Conservation (phyloP, 2,888 invertebrate genomes). For the Steinernema scapterisci region DNA sequence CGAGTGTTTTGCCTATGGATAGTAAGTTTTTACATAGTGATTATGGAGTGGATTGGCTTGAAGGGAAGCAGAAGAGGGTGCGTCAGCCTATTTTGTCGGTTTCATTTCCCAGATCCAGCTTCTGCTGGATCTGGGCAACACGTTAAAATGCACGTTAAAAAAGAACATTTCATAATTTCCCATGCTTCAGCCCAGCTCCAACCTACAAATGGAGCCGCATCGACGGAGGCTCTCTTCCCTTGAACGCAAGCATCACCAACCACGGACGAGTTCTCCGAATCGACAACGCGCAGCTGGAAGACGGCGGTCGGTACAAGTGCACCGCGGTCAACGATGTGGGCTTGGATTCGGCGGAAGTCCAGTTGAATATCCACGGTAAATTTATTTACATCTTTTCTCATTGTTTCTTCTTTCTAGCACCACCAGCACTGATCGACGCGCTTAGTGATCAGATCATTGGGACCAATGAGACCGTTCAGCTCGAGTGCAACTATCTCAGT, state of each 20-base stretch:
- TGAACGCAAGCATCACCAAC: conserved; percentile 50
- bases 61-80: too few species aligned
- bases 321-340: conserved; percentile 58
- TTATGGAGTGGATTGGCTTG: too few species aligned
- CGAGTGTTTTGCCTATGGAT: conserved; percentile 67
- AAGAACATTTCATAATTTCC: too few species aligned
- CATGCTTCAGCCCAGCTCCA: conserved; percentile 57
- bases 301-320: conserved; percentile 62
- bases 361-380: conserved; percentile 54
- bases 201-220: conserved; percentile 60
- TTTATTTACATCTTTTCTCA: neutral
- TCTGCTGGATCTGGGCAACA: too few species aligned
- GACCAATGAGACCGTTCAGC: conserved; percentile 43
- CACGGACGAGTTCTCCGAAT: conserved; percentile 61
- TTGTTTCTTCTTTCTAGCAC: conserved; percentile 40
- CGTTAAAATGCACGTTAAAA: too few species aligned
- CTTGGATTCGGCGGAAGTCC: conserved; percentile 53
- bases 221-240: conserved; percentile 56
- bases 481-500: conserved; percentile 49
- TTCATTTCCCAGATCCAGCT: too few species aligned
- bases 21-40: conserved; percentile 56
- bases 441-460: conserved; percentile 53
- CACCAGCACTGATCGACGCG: conserved; percentile 53
- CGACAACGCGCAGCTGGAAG: conserved; percentile 52
- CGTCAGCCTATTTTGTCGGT: too few species aligned